These are phyloP conservation scores for Pionites leucogaster DNA, from an alignment of 2,113 vertebrate species.

Conservation along the genomic window DNA sequence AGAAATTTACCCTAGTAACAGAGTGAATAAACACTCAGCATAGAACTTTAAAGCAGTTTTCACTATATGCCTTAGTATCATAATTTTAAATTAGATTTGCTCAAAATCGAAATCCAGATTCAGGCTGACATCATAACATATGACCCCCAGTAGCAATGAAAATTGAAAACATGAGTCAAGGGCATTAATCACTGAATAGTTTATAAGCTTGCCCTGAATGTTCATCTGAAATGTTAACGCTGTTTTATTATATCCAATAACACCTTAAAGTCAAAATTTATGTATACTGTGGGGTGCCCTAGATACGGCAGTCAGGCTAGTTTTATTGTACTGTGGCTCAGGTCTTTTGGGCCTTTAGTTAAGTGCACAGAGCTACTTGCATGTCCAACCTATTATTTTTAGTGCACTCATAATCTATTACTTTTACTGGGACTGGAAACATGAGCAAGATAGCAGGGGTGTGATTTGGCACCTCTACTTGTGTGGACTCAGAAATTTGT, in stretches of 20 bases:
- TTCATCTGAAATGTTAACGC: neutral
- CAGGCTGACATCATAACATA: constrained; percentile 32
- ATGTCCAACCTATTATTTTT: neutral
- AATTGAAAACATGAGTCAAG: constrained; percentile 40
- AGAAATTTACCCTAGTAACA: neutral
- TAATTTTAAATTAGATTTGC: constrained; percentile 37
- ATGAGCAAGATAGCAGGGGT: neutral
- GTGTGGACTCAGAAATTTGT: neutral
- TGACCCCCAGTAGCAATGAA: constrained; percentile 9
- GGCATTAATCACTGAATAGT: constrained; percentile 8
- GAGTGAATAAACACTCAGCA: neutral
- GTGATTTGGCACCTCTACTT: neutral
- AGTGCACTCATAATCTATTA: neutral
- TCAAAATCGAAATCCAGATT: constrained; percentile 38
- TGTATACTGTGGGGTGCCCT: neutral
- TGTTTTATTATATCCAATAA: constrained; percentile 33
- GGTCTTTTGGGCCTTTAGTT: neutral
- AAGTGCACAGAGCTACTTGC: neutral
- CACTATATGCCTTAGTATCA: neutral
- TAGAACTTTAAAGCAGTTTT: neutral
- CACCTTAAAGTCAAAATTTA: neutral
- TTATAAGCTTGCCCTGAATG: neutral
- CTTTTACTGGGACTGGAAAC: neutral
- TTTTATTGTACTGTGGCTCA: neutral
- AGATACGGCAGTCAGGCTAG: neutral